A percentile compares a stretch with the other conserved stretches of the same genome.
phyloP scores from a whole-genome alignment of 2,888 invertebrate species.

The Eupeodes luniger region DNA sequence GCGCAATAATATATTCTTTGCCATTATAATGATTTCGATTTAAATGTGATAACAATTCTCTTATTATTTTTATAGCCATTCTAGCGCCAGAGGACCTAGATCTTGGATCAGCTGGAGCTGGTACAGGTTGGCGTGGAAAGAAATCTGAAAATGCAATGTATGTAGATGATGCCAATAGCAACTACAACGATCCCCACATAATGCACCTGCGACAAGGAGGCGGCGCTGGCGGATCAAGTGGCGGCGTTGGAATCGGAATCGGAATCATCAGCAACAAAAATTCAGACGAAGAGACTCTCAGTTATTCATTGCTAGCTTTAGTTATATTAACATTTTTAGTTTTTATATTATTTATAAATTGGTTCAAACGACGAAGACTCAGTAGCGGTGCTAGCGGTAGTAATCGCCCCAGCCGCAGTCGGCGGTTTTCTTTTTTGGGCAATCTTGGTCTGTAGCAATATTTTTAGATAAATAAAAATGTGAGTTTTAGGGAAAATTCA shows the following conservation, averaged over 20 bases:
- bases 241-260: constrained; percentile 27
- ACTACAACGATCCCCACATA: constrained; percentile 68
- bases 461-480: background rate
- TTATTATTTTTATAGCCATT: constrained; percentile 60
- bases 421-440: constrained; percentile 65
- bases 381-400: constrained; percentile 63
- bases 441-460: constrained; percentile 65
- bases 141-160: constrained; percentile 77
- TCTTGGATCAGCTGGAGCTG: constrained; percentile 70
- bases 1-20: background rate
- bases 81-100: constrained; percentile 77
- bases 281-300: constrained; percentile 78
- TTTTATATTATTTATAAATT: constrained; percentile 79
- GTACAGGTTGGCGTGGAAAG: constrained; percentile 77
- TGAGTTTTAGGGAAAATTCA: background rate
- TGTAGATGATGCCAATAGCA: constrained; percentile 73
- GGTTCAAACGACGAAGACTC: constrained; percentile 78
- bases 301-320: constrained; percentile 77
- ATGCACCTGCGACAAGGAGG: constrained; percentile 67
- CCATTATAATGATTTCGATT: background rate
- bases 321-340: constrained; percentile 78
- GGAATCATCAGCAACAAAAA: constrained; percentile 64
- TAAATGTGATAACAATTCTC: constrained; percentile 6
- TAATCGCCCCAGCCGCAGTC: constrained; percentile 63
- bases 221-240: constrained; percentile 37